Evolutionary conservation across 2,888 invertebrate genomes (phyloP), one percentile per base, ranked within the genome.

Genomic region (Callyntrura sp.): DNA sequence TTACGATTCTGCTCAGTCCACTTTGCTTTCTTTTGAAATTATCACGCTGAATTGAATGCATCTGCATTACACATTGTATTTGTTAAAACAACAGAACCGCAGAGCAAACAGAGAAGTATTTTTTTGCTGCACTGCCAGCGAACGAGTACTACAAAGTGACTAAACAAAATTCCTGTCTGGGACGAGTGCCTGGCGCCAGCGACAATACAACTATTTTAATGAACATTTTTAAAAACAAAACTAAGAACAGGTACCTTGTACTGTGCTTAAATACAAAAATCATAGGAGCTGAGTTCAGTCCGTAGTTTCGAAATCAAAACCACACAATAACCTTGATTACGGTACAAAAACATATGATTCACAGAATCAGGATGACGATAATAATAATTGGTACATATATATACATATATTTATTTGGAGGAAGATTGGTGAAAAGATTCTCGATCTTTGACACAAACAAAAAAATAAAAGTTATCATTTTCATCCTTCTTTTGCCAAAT

Each of bases 91-190:
- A 14, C 14, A 2, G 1, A 51, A 11, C 51, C 51, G 51, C 51
- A 51, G 12, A 51, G 51, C 14, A 51, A 51, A 62, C 2, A 62
- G 17, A 62, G 17, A 17, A 60, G 60, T n/a, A n/a, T 6, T 11
- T n/a, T 17, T 23, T 25, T 62, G 11, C 17, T 62, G 23, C 25
- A 62, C 11, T n/a, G 11, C 11, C 25, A 23, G 17, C 4, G 4
- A 11, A 51, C n/a, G 51, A 51, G 17, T 12, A 51, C 12, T 48
- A 48, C 43, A 35, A 76, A 12, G 20, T 35, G 57, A 55, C 35
- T 35, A 35, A 35, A 2, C 5, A 62, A 62, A 81, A 88, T 88
- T 90, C 90, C 88, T 90, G 90, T 90, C 90, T 90, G 90, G 87
- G 88, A 78, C 79, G 51, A 84, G 84, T 79, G 84, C 79, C 62